Conservation (phyloP, 1,140 invertebrate genomes). For the Asobara japonica region DNA sequence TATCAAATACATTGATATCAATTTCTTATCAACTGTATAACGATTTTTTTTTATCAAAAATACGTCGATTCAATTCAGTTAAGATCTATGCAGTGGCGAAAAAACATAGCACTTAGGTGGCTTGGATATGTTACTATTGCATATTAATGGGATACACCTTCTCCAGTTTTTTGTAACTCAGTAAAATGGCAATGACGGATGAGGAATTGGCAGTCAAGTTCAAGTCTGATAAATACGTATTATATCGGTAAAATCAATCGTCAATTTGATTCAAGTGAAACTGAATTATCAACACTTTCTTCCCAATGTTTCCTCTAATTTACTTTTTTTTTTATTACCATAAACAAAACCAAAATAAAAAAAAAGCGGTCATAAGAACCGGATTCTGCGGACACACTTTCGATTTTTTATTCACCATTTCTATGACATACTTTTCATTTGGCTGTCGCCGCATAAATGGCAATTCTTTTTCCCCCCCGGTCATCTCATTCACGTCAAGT, state of each 20-base stretch:
- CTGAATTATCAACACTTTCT: background rate
- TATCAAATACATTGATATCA: background rate
- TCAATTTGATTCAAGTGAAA: background rate
- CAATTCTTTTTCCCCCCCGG: background rate
- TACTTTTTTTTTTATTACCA: background rate
- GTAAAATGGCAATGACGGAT: background rate
- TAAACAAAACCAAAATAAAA: background rate
- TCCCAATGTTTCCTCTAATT: background rate
- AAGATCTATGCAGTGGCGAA: background rate
- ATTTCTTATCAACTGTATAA: background rate
- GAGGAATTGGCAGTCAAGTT: background rate
- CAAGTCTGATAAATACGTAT: background rate
- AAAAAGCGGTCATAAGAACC: background rate
- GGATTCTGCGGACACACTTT: background rate
- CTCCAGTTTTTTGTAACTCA: background rate
- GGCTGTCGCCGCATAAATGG: background rate
- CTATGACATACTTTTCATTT: conserved; percentile 9
- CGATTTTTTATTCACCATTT: conserved; percentile 1
- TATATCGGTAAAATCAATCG: background rate
- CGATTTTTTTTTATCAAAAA: background rate
- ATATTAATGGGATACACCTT: background rate
- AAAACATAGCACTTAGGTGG: background rate
- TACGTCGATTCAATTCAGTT: background rate
- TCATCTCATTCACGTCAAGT: background rate
- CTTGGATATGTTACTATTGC: background rate